A percentile compares a stretch with the other conserved stretches of the same genome.
Conservation (phyloP, 2,797 vertebrate species). For the Onychomys arenicola region DNA sequence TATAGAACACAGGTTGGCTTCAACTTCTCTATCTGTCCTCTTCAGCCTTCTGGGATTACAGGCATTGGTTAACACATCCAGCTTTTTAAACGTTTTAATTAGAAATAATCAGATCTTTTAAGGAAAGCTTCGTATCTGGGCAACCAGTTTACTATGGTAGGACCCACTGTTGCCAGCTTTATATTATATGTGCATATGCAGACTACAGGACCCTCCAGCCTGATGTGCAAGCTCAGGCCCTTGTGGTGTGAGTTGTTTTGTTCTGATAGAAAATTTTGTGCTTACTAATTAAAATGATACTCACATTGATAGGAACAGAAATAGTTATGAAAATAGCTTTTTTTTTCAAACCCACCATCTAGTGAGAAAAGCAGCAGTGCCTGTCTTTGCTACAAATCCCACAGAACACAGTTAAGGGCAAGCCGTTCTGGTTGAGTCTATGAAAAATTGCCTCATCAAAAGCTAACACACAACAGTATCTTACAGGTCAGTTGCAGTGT, state of each 20-base stretch:
- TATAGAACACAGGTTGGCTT: not conserved
- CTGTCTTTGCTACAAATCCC: conserved; percentile 21
- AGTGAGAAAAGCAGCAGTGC: not conserved
- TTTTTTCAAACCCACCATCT: not conserved
- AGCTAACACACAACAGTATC: not conserved
- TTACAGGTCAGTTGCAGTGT: conserved; percentile 5
- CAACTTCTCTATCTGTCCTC: not conserved
- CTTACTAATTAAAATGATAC: conserved; percentile 1
- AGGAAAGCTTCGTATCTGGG: not conserved
- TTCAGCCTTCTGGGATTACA: not conserved
- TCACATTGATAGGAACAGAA: not conserved
- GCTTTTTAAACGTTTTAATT: not conserved
- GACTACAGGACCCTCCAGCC: not conserved
- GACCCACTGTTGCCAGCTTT: not conserved
- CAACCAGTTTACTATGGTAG: not conserved
- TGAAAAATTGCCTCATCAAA: not conserved
- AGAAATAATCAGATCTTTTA: not conserved
- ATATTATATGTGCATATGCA: not conserved
- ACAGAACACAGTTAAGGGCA: not conserved
- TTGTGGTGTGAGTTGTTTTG: not conserved
- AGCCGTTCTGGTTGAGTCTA: not conserved
- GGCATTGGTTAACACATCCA: not conserved
- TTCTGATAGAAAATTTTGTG: not conserved
- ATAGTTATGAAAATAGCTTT: not conserved
- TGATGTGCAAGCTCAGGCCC: not conserved